Base-by-base conservation (phyloP, 2,888 invertebrate genomes). In the Sphaerophoria taeniata region DNA sequence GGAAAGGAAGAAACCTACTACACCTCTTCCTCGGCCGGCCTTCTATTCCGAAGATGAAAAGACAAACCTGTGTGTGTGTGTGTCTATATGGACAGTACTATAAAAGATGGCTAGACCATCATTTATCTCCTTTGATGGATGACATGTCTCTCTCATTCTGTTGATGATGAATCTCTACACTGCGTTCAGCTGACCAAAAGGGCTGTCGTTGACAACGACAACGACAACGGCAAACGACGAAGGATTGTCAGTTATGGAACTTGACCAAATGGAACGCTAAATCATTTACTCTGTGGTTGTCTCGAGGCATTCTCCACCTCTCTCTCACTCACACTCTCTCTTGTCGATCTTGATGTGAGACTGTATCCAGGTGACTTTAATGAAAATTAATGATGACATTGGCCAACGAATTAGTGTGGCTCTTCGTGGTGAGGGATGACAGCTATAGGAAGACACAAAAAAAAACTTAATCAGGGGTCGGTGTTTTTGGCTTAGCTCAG, bases 331-430 rank as follows among this genome's bases (percentile, higher is more conserved):
- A 72, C 2, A 39, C 39, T 39, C 39, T 39, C 39, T 39, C 24
- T 24, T 39, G 39, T 39, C 7, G 39, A 39, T 39, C 7, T 6
- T 9, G 9, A 39, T 43, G 43, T 43, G 43, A 11, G 61, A 56
- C 14, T 60, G 69, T 69, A 75, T 80, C 74, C 80, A 85, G 85
- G 85, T 85, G 85, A 85, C 85, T 81, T 86, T 86, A 86, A 86
- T 86, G 85, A 86, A 86, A 86, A 86, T 86, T 81, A 86, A 86
- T 86, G 85, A 86, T 86, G 85, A 86, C 85, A 82, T 80, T 86
- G 82, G 77, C 81, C 81, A 82, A 82, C 72, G 85, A 85, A 85
- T 85, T 85, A 85, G 85, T 85, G 70, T 85, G 71, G 73, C 75
- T 73, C 76, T 72, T 49, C 72, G 65, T 70, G 85, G 81, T 76